These are phyloP conservation scores for Thereva nobilitata DNA, from an alignment of 2,888 invertebrate genomes.

Conservation along the genomic window DNA sequence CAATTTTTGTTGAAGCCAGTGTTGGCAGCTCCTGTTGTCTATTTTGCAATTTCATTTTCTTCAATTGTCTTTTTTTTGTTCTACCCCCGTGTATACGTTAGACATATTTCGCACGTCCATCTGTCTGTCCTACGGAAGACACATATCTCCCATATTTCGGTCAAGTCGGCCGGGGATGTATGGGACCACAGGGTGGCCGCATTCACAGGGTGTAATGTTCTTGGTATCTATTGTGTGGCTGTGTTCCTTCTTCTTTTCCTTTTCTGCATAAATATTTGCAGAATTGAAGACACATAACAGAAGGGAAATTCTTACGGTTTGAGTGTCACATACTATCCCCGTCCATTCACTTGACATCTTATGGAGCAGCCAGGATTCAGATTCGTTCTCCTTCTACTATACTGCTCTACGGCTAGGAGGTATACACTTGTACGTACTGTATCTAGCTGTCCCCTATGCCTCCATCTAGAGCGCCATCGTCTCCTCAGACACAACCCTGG, in stretches of 20 bases:
- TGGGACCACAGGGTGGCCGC: not conserved
- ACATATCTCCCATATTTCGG: constrained; percentile 34
- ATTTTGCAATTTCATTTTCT: constrained; percentile 33
- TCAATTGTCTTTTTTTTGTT: constrained; percentile 23
- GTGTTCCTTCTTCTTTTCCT: constrained; percentile 29
- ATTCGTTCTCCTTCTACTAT: not conserved
- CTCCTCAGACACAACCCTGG: no score
- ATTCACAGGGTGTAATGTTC: not conserved
- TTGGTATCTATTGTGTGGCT: not conserved
- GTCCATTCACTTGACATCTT: constrained; percentile 29
- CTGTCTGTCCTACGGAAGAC: constrained; percentile 22
- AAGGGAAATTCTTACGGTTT: constrained; percentile 29
- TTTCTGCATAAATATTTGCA: constrained; percentile 34
- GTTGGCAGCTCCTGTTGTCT: constrained; percentile 23
- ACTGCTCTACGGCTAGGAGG: no score
- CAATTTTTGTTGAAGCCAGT: not conserved
- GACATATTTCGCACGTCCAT: constrained; percentile 29
- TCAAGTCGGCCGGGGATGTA: constrained; percentile 26
- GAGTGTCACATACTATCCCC: constrained; percentile 33
- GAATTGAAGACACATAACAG: constrained; percentile 31
- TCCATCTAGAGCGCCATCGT: no score
- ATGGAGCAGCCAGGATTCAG: constrained; percentile 10
- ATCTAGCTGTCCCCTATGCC: no score
- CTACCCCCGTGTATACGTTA: not conserved
- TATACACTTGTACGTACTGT: no score